Base-by-base conservation (phyloP, 2,888 invertebrate species). In the Peribatodes rhomboidaria region DNA sequence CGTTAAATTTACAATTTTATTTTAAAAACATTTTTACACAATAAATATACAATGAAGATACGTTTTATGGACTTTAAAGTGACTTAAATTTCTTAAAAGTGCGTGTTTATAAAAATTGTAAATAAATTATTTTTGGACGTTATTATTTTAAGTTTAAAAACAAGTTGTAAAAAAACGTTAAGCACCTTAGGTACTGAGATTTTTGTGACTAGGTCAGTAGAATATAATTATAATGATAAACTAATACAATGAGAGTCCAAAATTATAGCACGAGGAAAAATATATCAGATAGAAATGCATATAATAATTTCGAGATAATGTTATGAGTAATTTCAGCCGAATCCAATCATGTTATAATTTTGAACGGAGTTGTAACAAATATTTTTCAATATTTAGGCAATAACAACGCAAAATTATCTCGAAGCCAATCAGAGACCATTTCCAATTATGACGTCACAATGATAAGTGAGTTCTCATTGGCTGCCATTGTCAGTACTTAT, bases 91-190 rank as follows among this genome's bases (percentile, higher is more conserved):
- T 68, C 56, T 58, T 67, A 64, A 61, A 61, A 61, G 65, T 70
- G 68, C 72, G 66, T 77, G 66, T 68, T 74, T 76, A 70, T 76
- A 72, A 70, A 71, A 56, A 71, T 69, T 77, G 71, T 79, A 80
- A 81, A 79, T 78, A 80, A 78, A 69, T 20, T 56, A 54, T 73
- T 73, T 27, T 74, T 79, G 80, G 81, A 81, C 81, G 81, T 79
- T 73, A 72, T 69, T 54, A 71, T 68, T 55, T 71, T 74, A 64
- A 71, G 68, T 62, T 37, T 55, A 47, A 39, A 57, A 50, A 62
- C 47, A 42, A 42, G 58, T 63, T 54, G 44, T 47, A 53, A 67
- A 59, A 27, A 67, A 53, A 59, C 13, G 20, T 27, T n/a, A 52
- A 60, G 68, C 59, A 72, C 67, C 72, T 70, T 67, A 69, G 61